Conservation (phyloP, 2,797 vertebrate species). For the Columba guinea region DNA sequence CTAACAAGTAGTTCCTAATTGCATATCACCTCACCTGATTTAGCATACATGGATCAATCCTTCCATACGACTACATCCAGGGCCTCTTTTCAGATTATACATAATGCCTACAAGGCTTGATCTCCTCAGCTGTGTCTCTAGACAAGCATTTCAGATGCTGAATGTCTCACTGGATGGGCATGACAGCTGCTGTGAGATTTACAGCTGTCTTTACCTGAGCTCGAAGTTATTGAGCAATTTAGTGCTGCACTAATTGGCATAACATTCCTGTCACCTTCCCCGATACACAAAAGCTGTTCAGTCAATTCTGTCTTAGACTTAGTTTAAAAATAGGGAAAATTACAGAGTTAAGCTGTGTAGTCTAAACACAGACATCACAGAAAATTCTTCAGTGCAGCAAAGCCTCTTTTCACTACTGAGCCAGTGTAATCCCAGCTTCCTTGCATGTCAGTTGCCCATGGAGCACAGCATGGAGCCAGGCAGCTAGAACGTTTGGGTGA, state of each 20-base stretch:
- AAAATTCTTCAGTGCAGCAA: neutral
- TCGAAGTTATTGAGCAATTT: neutral
- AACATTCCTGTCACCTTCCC: neutral
- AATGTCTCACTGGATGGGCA: neutral
- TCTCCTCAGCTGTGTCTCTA: neutral
- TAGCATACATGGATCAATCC: neutral
- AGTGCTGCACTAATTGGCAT: neutral
- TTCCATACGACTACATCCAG: neutral
- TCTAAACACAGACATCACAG: neutral
- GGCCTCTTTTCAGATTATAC: neutral
- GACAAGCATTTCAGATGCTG: neutral
- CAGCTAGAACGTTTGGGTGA: neutral
- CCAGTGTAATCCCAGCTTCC: neutral
- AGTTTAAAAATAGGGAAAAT: neutral
- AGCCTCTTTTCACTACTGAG: neutral
- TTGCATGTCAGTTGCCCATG: fast-evolving
- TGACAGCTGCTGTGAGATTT: neutral
- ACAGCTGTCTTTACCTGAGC: neutral
- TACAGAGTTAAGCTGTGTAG: neutral
- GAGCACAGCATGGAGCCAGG: neutral
- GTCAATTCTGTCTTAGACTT: neutral
- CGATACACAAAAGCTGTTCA: neutral
- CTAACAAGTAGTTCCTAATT: neutral
- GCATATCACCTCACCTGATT: neutral
- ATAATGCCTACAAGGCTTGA: neutral